These are phyloP conservation scores for Tethya wilhelma DNA, from an alignment of 37 sponge, comb jelly and placozoan species.

Conservation along the genomic window DNA sequence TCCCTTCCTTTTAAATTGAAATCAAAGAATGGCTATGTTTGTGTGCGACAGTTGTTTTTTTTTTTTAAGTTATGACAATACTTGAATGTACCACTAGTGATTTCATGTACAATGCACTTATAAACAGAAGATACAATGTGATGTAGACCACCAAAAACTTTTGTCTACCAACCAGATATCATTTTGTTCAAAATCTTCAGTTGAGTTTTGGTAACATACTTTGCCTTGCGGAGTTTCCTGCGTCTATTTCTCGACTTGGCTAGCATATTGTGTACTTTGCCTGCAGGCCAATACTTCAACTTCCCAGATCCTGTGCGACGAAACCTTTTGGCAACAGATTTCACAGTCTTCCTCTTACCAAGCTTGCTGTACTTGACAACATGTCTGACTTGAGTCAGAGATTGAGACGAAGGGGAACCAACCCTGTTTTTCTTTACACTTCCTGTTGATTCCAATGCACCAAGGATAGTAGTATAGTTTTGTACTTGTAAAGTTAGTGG, in stretches of 20 bases:
- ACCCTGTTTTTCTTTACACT: too few relatives aligned
- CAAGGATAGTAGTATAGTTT: too few relatives aligned
- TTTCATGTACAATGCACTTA: too few relatives aligned
- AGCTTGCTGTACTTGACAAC: conserved; percentile 62
- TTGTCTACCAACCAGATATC: conserved; percentile 67
- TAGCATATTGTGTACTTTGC: conserved; percentile 64
- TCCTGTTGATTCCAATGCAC: too few relatives aligned
- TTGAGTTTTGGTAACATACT: conserved; percentile 71
- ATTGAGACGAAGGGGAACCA: not conserved
- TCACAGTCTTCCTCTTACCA: conserved; percentile 85
- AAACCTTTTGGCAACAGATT: conserved; percentile 85
- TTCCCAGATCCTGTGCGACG: conserved; percentile 79
- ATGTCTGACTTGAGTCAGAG: conserved; percentile 29
- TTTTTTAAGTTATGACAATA: too few relatives aligned
- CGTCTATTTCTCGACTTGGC: conserved; percentile 57
- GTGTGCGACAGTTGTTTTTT: too few relatives aligned
- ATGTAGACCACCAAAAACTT: not conserved
- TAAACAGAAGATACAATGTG: not conserved
- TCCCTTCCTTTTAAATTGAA: too few relatives aligned
- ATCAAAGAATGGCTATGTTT: too few relatives aligned
- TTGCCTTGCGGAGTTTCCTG: conserved; percentile 49
- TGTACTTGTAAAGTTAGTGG: too few relatives aligned
- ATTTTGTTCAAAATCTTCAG: conserved; percentile 84
- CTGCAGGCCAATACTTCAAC: conserved; percentile 83
- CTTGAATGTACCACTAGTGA: too few relatives aligned